A percentile compares a stretch with the other conserved stretches of the same genome.
Evolutionary conservation across 2,113 vertebrate species (phyloP).

Genomic region (Hemicordylus capensis): DNA sequence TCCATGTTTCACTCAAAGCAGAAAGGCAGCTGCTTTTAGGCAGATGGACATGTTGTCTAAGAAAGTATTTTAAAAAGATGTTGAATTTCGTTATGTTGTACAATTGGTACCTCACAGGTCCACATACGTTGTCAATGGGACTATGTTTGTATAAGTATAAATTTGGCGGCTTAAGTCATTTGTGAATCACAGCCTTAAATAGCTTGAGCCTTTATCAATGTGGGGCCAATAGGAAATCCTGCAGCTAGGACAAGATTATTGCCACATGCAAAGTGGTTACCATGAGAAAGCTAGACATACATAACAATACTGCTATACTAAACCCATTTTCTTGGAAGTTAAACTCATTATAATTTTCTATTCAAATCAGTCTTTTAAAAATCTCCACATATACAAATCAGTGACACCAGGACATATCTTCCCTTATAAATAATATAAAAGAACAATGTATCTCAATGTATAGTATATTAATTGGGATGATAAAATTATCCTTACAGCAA

Average conservation of each 20-base stretch:
- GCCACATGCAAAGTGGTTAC: background rate
- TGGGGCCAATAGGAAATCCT: no score
- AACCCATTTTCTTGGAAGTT: background rate
- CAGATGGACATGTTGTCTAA: no score
- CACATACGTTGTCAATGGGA: background rate
- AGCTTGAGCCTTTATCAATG: no score
- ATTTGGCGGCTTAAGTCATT: background rate
- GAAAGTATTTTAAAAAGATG: no score
- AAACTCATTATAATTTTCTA: background rate
- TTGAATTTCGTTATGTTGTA: background rate
- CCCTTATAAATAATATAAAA: background rate
- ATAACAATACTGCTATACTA: background rate
- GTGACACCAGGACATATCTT: background rate
- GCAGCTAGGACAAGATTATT: background rate
- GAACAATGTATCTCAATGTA: background rate
- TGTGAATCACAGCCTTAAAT: background rate
- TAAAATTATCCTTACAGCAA: constrained; percentile 80
- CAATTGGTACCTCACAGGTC: background rate
- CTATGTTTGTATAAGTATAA: background rate
- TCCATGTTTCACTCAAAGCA: background rate
- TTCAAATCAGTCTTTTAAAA: background rate
- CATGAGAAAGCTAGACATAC: background rate
- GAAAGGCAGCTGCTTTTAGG: background rate
- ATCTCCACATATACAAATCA: background rate
- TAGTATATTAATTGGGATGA: background rate